Percentiles rank a stretch among this genome's conserved stretches.
Evolutionary conservation across 2,113 vertebrate genomes (phyloP).

Genomic region (Galeopterus variegatus): DNA sequence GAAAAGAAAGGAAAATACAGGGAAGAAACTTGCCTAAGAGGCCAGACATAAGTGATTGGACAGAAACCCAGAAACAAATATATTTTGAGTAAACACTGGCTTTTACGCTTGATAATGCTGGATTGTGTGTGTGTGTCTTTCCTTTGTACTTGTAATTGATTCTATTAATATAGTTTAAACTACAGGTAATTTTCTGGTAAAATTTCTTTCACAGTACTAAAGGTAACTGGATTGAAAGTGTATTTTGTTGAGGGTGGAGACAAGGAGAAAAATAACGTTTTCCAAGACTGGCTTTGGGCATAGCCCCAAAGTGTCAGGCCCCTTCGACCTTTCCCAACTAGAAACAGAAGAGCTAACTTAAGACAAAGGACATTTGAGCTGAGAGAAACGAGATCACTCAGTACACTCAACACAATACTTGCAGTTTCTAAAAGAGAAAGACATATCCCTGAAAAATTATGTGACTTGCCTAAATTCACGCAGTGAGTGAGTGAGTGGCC

Average conservation of each 20-base stretch:
- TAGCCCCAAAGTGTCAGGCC: not conserved
- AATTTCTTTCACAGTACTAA: not conserved
- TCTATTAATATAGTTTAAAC: slow-evolving; percentile 27
- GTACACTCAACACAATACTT: not conserved
- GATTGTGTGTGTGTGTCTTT: not conserved
- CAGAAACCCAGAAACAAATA: not conserved
- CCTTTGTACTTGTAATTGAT: not conserved
- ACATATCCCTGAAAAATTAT: not conserved
- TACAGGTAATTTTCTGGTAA: slow-evolving; percentile 43
- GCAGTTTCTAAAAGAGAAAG: slow-evolving; percentile 32
- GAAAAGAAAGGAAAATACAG: no score
- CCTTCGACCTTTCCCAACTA: not conserved
- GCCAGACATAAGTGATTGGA: not conserved
- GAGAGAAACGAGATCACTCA: not conserved
- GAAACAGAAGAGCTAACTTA: not conserved
- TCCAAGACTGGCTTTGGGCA: not conserved
- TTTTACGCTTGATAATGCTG: not conserved
- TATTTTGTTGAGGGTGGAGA: slow-evolving; percentile 19
- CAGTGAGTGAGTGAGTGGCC: not conserved
- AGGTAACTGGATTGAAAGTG: not conserved
- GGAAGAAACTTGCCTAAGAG: not conserved
- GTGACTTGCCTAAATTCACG: not conserved
- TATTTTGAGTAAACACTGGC: not conserved
- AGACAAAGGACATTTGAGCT: not conserved
- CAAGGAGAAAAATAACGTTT: not conserved